Evolutionary conservation across 2,113 vertebrate genomes (phyloP).

Genomic region (Myrmophylax atrothorax): DNA sequence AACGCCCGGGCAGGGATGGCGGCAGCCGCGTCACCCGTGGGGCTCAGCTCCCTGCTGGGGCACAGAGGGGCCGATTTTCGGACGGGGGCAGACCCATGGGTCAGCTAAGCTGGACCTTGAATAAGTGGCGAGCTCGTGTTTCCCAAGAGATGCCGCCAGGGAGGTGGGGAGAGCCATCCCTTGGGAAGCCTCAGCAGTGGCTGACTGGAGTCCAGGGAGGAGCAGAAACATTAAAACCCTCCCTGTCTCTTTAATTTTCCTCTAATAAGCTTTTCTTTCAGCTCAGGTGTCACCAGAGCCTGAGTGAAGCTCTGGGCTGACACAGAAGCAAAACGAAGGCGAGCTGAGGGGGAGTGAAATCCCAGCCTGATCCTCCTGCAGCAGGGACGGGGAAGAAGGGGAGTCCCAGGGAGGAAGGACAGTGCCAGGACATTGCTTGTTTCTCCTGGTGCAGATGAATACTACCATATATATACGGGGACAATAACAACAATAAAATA

Average conservation of each 20-base stretch:
- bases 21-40: neutral
- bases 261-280: neutral
- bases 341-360: accelerated
- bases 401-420: neutral
- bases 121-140: accelerated
- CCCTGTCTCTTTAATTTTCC: accelerated
- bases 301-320: no score
- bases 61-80: neutral
- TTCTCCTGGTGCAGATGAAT: neutral
- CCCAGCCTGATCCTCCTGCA: neutral
- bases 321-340: neutral
- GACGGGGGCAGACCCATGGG: neutral
- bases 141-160: neutral
- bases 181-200: neutral
- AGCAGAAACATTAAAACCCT: neutral
- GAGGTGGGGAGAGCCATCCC: neutral
- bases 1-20: neutral
- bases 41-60: neutral
- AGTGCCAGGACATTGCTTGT: neutral
- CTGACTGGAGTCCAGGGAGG: neutral
- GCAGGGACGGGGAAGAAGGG: neutral
- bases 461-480: accelerated
- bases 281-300: neutral
- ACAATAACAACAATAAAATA: neutral
- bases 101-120: neutral